Evolutionary conservation across 2,113 vertebrate genomes (phyloP), one percentile per base, ranked within the genome.

Genomic region (Suricata suricatta): DNA sequence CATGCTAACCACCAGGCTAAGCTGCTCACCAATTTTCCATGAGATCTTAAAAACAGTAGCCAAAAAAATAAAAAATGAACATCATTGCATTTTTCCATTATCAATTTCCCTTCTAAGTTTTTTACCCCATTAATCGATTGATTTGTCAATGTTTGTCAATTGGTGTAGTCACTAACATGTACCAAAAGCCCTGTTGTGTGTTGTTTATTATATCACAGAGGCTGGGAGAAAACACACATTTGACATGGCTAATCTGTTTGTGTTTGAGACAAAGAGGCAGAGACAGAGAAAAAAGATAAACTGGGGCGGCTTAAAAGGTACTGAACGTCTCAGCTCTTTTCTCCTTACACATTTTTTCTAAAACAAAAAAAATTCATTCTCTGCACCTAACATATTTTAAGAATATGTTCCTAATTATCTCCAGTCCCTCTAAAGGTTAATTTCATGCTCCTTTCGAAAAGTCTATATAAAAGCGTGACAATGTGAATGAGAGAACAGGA

Each of bases 51-150:
- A 76, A 76, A 83, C 17, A 54, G 33, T 35, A 90, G 63, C 5
- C 63, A 23, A 31, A n/a, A 88, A 97, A 79, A 86, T 81, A 52
- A 66, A 95, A 87, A 35, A 41, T 57, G 5, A 96, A 64, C 17
- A 57, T 44, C 25, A 91, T 29, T 72, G 16, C 5, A 85, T 93
- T 80, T 81, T 64, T 79, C 72, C 23, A 33, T 77, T 35, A 81
- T 63, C 76, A 76, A 31, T 66, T 77, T 88, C 31, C 50, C 33
- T 88, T 93, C 57, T 80, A 84, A 88, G 77, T 94, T 52, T 52
- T 84, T 47, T 27, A 81, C 13, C 69, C 35, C 89, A 60, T 74
- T 87, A 81, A 86, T 44, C 9, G 0, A 60, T 57, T 10, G 0
- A 60, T 35, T 84, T 64, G 13, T 86, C 86, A 96, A 16, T 35